A percentile compares a stretch with the other conserved stretches of the same genome.
Evolutionary conservation across 2,888 invertebrate species (phyloP).

Genomic region (Harpalus rubripes): DNA sequence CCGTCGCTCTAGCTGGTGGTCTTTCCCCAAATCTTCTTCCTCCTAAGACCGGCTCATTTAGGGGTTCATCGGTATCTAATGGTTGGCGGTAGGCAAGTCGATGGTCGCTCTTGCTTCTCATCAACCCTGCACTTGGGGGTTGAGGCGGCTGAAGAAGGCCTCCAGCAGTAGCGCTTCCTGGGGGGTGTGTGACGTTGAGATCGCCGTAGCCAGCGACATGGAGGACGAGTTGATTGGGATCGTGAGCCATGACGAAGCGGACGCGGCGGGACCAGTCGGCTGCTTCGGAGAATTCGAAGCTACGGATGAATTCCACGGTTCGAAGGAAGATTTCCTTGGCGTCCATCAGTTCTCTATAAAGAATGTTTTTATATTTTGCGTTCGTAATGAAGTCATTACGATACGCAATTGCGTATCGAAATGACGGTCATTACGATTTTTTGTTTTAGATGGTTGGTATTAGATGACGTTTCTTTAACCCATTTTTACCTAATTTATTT

Average conservation of each 20-base stretch:
- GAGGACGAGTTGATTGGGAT: constrained; percentile 93
- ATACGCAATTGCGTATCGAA: no score
- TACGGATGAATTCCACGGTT: constrained; percentile 96
- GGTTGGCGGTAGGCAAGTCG: constrained; percentile 82
- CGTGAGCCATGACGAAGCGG: constrained; percentile 92
- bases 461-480: no score
- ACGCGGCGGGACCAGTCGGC: constrained; percentile 92
- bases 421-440: no score
- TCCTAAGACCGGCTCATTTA: constrained; percentile 83
- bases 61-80: constrained; percentile 42
- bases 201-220: constrained; percentile 95
- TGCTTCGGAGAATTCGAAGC: constrained; percentile 93
- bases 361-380: no score
- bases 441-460: no score
- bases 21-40: constrained; percentile 90
- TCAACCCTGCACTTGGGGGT: constrained; percentile 84
- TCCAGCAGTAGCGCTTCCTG: constrained; percentile 77
- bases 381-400: no score
- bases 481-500: no score
- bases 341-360: constrained; percentile 87
- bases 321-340: constrained; percentile 97
- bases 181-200: constrained; percentile 86
- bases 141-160: constrained; percentile 77
- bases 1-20: constrained; percentile 73
- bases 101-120: constrained; percentile 96